Percentiles rank a stretch among this genome's conserved stretches.
Conservation (phyloP, 2,797 vertebrate species). For the Serranus cabrilla region DNA sequence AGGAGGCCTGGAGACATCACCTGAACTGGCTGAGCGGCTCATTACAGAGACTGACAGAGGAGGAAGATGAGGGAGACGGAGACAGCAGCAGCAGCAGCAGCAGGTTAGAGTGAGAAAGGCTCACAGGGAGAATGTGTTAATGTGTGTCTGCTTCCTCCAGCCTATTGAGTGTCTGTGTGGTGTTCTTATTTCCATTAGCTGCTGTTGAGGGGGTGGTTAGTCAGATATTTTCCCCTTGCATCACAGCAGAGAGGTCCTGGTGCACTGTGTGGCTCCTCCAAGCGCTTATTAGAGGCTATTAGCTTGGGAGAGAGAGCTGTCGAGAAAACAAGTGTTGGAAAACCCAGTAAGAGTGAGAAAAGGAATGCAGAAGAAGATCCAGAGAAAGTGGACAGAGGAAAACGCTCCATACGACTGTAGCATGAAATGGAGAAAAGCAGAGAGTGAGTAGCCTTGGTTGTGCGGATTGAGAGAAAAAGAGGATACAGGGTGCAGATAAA, state of each 20-base stretch:
- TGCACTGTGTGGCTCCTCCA: constrained; percentile 58
- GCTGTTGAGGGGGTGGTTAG: constrained; percentile 65
- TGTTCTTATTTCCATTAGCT: constrained; percentile 70
- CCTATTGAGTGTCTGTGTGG: constrained; percentile 52
- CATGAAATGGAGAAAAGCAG: constrained; percentile 15
- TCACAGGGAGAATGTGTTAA: constrained; percentile 51
- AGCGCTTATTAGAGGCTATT: constrained; percentile 73
- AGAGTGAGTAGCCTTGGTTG: constrained; percentile 6
- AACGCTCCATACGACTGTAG: neutral
- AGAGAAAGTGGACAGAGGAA: constrained; percentile 20
- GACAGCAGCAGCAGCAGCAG: constrained; percentile 40
- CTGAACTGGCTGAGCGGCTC: constrained; percentile 80
- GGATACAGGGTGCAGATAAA: constrained; percentile 32
- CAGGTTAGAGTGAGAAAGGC: constrained; percentile 68
- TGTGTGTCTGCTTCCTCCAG: constrained; percentile 51
- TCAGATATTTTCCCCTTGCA: constrained; percentile 69
- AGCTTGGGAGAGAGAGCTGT: constrained; percentile 49
- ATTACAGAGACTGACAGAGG: constrained; percentile 79
- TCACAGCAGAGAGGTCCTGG: constrained; percentile 62
- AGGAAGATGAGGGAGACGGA: constrained; percentile 68
- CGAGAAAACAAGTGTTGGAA: constrained; percentile 51
- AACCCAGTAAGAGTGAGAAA: constrained; percentile 25
- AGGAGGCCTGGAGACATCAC: constrained; percentile 79
- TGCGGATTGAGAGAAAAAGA: constrained; percentile 15
- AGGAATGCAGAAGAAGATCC: constrained; percentile 26